Evolutionary conservation across 2,797 vertebrate genomes (phyloP).

Genomic region (Calcarius lapponicus): DNA sequence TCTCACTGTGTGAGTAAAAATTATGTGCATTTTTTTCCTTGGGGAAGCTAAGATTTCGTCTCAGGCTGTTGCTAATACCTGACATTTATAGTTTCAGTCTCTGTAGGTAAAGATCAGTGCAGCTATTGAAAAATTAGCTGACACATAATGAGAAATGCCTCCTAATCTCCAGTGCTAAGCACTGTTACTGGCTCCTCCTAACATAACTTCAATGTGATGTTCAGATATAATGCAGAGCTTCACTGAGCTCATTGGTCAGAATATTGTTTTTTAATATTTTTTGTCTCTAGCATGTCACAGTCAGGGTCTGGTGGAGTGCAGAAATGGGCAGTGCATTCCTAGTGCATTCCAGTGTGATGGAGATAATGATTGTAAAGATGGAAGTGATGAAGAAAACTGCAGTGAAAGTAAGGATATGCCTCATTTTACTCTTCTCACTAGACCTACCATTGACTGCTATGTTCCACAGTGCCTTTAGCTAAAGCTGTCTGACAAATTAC

Average conservation of each 20-base stretch:
- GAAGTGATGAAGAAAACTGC: constrained; percentile 92
- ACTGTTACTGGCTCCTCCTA: not conserved
- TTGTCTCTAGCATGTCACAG: constrained; percentile 85
- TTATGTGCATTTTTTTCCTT: not conserved
- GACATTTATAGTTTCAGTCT: not conserved
- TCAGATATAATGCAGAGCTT: not conserved
- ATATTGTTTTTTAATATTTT: not conserved
- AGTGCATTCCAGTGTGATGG: constrained; percentile 90
- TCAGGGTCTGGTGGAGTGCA: constrained; percentile 90
- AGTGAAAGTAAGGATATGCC: constrained; percentile 66
- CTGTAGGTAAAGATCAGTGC: not conserved
- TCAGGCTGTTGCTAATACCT: not conserved
- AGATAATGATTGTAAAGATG: constrained; percentile 92
- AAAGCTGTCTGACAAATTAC: not conserved
- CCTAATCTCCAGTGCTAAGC: not conserved
- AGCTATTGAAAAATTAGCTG: not conserved
- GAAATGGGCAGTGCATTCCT: constrained; percentile 89
- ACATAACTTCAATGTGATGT: not conserved
- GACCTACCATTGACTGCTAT: not conserved
- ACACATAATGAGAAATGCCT: not conserved
- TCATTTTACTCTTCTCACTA: not conserved
- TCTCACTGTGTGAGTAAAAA: not conserved
- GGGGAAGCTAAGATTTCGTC: not conserved
- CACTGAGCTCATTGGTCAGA: not conserved
- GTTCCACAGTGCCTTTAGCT: not conserved